Conservation (phyloP, 2,113 vertebrate genomes). For the Charina bottae region DNA sequence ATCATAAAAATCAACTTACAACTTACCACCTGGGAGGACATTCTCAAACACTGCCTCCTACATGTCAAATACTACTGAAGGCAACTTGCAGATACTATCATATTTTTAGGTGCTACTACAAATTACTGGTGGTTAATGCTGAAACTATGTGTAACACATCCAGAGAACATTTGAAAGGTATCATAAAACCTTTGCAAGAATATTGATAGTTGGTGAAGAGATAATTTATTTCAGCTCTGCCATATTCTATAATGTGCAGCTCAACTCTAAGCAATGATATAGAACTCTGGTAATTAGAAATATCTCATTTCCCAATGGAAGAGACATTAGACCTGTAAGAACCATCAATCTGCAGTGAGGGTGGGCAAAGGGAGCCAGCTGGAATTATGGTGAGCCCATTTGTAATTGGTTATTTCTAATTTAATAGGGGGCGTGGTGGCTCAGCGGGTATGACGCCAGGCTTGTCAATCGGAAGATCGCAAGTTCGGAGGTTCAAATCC, state of each 20-base stretch:
- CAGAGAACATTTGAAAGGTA: not conserved
- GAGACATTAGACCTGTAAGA: not conserved
- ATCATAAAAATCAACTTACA: not conserved
- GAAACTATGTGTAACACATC: not conserved
- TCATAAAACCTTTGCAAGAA: not conserved
- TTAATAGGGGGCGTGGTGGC: too few species aligned
- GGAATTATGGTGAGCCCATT: not conserved
- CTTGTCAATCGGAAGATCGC: too few species aligned
- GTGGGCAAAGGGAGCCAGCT: not conserved
- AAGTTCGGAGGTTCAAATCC: too few species aligned
- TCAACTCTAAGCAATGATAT: not conserved
- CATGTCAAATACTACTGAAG: not conserved
- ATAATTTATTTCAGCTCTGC: not conserved
- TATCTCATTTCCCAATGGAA: not conserved
- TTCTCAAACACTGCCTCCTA: not conserved
- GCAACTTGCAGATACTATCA: not conserved
- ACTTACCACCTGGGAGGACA: not conserved
- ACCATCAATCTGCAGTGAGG: not conserved
- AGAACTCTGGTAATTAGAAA: not conserved
- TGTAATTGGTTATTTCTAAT: not conserved
- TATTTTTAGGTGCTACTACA: not conserved
- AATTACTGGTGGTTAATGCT: not conserved
- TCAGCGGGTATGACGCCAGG: too few species aligned
- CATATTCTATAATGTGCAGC: not conserved
- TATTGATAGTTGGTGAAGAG: not conserved